phyloP scores from a whole-genome alignment of 1,140 invertebrate genomes.

The Mya arenaria region DNA sequence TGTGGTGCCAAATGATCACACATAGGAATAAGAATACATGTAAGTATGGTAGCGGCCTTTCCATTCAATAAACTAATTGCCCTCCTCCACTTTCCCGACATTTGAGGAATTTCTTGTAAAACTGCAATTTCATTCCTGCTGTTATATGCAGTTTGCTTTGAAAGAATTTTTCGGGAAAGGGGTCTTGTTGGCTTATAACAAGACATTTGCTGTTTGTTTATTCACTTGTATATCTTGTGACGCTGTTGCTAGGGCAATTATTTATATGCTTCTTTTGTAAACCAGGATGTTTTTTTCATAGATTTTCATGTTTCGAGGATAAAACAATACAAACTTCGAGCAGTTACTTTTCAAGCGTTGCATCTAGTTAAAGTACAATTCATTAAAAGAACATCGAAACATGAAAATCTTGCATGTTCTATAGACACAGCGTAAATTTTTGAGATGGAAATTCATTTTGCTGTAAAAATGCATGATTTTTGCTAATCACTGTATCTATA shows the following conservation, averaged over 20 bases:
- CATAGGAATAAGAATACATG: background rate
- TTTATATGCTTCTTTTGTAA: background rate
- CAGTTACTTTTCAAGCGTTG: too few relatives aligned
- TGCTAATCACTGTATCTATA: too few relatives aligned
- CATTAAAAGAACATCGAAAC: too few relatives aligned
- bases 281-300: too few relatives aligned
- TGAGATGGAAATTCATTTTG: too few relatives aligned
- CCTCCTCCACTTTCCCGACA: background rate
- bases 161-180: background rate
- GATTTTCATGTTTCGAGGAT: too few relatives aligned
- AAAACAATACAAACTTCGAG: too few relatives aligned
- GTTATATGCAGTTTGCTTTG: background rate
- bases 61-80: background rate
- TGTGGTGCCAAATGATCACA: conserved; percentile 15
- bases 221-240: background rate
- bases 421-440: too few relatives aligned
- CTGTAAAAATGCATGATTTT: too few relatives aligned
- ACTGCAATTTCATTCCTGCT: background rate
- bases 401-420: too few relatives aligned
- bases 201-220: background rate
- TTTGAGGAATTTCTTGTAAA: background rate
- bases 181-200: background rate
- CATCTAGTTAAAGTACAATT: too few relatives aligned
- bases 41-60: conserved; percentile 1
- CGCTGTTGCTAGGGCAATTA: background rate